Base-by-base conservation (phyloP, 2,797 vertebrate genomes). In the Neosalanx taihuensis region DNA sequence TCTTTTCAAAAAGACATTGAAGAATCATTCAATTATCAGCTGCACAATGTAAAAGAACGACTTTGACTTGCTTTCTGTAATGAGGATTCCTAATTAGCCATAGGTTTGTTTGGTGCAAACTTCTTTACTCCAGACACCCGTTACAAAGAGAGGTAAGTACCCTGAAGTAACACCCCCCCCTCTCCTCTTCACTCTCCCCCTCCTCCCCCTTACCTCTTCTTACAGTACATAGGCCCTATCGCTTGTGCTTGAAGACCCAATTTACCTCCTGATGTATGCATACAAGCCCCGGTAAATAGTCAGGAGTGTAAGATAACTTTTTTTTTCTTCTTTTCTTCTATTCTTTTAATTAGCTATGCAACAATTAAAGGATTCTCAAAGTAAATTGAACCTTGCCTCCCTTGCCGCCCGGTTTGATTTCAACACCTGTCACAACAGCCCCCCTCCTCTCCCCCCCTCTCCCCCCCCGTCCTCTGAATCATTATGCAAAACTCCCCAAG, bases 301-400 rank as follows among this genome's bases (percentile, higher is more conserved):
- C 89, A 90, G 90, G 92, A 93, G 94, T 95, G 94, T 94, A 95
- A 93, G 94, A 94, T 94, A 94, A 93, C 92, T 93, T 30, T 65
- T 67, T 72, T 66, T 95, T 93, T 94, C 93, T 95, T 93, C 92
- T 93, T 30, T 65, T 67, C 70, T 66, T 95, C 62, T 80, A 79
- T 84, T 83, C 93, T 94, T 94, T 95, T 94, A 98, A 99, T 98
- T 98, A 98, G 95, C 96, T 92, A 93, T 93, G 96, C 94, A 96
- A 97, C 97, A 97, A 98, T 98, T 99, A 98, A 98, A 97, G 96
- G 96, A 97, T 98, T 95, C 95, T 96, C 94, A 95, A 97, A 95
- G 96, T 97, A 98, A 98, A 98, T 97, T 97, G 96, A 98, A 97
- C 96, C 96, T 96, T 97, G 95, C 96, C 96, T 96, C 93, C 93